phyloP scores from a whole-genome alignment of 1,140 invertebrate species.

The Zaprionus capensis region DNA sequence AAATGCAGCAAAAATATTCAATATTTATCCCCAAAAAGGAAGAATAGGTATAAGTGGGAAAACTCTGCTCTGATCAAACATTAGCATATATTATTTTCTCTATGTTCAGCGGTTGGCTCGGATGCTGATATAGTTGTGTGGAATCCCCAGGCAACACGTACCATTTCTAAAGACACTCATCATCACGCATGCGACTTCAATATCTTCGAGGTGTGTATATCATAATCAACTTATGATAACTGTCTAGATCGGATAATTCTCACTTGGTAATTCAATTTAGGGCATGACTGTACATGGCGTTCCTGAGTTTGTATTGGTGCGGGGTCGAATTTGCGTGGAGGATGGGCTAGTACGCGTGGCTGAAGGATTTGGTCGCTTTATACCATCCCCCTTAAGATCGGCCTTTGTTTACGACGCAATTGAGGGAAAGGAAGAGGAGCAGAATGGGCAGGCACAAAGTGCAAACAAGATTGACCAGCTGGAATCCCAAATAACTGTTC shows the following conservation, averaged over 20 bases:
- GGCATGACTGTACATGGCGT: constrained; percentile 93
- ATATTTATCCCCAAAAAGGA: constrained; percentile 98
- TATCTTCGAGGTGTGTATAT: constrained; percentile 92
- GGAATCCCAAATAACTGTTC: constrained; percentile 69
- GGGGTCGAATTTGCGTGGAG: constrained; percentile 95
- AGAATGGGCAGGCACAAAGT: constrained; percentile 55
- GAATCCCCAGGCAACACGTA: constrained; percentile 93
- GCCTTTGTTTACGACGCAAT: constrained; percentile 85
- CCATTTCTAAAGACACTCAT: constrained; percentile 97
- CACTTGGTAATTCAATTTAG: constrained; percentile 46
- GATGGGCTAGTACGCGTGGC: constrained; percentile 93
- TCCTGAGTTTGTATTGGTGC: constrained; percentile 95
- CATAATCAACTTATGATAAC: not conserved
- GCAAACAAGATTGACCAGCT: constrained; percentile 82
- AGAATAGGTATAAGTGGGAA: constrained; percentile 87
- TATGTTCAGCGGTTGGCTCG: constrained; percentile 88
- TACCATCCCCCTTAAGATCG: constrained; percentile 85
- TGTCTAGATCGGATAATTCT: not conserved
- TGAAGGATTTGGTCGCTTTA: constrained; percentile 89
- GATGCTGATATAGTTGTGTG: constrained; percentile 99
- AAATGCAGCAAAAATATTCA: constrained; percentile 99
- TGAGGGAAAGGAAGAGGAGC: constrained; percentile 51
- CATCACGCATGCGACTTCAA: constrained; percentile 98
- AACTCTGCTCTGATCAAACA: not conserved
- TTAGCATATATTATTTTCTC: too few species aligned